A percentile compares a stretch with the other conserved stretches of the same genome.
phyloP scores from a whole-genome alignment of 2,888 invertebrate genomes.

The Gryllus longicercus region DNA sequence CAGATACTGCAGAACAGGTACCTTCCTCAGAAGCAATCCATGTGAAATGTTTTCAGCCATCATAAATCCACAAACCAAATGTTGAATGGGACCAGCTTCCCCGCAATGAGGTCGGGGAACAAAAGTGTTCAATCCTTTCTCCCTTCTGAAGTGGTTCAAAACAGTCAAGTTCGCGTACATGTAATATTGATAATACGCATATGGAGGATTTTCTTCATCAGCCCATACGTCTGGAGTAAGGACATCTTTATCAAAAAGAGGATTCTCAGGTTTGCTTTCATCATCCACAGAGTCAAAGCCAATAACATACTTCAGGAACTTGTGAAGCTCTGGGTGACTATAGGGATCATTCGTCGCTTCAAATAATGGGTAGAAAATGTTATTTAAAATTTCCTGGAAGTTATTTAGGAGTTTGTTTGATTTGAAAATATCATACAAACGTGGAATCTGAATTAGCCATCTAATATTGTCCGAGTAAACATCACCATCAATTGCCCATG shows the following conservation, averaged over 20 bases:
- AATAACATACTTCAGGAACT: constrained; percentile 74
- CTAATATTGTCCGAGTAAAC: constrained; percentile 95
- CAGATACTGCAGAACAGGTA: constrained; percentile 95
- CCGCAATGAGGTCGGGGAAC: constrained; percentile 97
- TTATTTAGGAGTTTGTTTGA: constrained; percentile 89
- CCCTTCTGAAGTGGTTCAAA: constrained; percentile 89
- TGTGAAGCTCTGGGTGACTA: constrained; percentile 88
- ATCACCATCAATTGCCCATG: constrained; percentile 90
- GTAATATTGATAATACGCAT: constrained; percentile 97
- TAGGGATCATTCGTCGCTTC: constrained; percentile 93
- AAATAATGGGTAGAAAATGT: constrained; percentile 93
- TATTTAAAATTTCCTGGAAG: constrained; percentile 93
- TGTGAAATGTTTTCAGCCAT: constrained; percentile 98
- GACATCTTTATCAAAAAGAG: constrained; percentile 78
- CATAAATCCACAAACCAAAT: constrained; percentile 94
- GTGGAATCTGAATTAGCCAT: constrained; percentile 96
- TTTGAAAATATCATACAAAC: constrained; percentile 95
- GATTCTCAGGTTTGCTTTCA: constrained; percentile 97
- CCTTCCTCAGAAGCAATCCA: constrained; percentile 91
- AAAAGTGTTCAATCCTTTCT: constrained; percentile 89
- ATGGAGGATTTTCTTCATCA: constrained; percentile 92
- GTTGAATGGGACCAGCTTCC: constrained; percentile 96
- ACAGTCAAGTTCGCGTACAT: constrained; percentile 96
- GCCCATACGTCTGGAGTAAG: constrained; percentile 80
- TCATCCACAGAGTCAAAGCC: constrained; percentile 99